Percentiles rank a stretch among this genome's conserved stretches.
phyloP scores from a whole-genome alignment of 1,140 invertebrate genomes.

The Acromyrmex echinatior region DNA sequence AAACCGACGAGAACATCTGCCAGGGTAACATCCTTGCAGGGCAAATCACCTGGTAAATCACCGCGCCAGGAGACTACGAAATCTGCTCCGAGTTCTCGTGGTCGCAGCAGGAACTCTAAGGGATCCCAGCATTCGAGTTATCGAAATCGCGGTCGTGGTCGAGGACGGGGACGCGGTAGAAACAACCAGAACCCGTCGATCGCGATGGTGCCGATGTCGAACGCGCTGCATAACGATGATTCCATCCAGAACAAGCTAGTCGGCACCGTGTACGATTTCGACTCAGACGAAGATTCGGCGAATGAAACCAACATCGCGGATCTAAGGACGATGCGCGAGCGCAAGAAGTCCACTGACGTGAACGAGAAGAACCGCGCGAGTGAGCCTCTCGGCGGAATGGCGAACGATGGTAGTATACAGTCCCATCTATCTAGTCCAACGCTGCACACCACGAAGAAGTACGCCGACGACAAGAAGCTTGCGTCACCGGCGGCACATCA shows the following conservation, averaged over 20 bases:
- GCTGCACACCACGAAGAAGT: conserved; percentile 73
- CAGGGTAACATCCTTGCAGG: conserved; percentile 88
- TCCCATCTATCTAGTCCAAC: conserved; percentile 82
- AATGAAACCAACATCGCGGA: conserved; percentile 92
- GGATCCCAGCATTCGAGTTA: conserved; percentile 83
- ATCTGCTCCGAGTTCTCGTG: conserved; percentile 70
- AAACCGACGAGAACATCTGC: conserved; percentile 90
- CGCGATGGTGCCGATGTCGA: conserved; percentile 77
- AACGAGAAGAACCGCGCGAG: conserved; percentile 87
- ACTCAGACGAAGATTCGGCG: conserved; percentile 93
- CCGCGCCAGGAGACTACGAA: conserved; percentile 87
- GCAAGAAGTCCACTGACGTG: conserved; percentile 92
- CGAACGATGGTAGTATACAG: conserved; percentile 86
- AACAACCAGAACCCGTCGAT: conserved; percentile 83
- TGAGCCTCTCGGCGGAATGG: conserved; percentile 40
- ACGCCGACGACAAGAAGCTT: conserved; percentile 82
- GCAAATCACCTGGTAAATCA: conserved; percentile 92
- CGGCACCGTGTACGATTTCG: conserved; percentile 95
- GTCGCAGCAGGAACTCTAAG: conserved; percentile 85
- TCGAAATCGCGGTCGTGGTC: conserved; percentile 88
- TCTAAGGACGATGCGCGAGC: conserved; percentile 92
- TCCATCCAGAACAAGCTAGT: conserved; percentile 92
- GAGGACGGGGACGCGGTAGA: conserved; percentile 89
- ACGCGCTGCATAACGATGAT: conserved; percentile 84
- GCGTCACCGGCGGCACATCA: conserved; percentile 58